A percentile compares a stretch with the other conserved stretches of the same genome.
These are phyloP conservation scores for Poeciliopsis turrubarensis DNA, from an alignment of 2,113 vertebrate genomes.

Conservation along the genomic window DNA sequence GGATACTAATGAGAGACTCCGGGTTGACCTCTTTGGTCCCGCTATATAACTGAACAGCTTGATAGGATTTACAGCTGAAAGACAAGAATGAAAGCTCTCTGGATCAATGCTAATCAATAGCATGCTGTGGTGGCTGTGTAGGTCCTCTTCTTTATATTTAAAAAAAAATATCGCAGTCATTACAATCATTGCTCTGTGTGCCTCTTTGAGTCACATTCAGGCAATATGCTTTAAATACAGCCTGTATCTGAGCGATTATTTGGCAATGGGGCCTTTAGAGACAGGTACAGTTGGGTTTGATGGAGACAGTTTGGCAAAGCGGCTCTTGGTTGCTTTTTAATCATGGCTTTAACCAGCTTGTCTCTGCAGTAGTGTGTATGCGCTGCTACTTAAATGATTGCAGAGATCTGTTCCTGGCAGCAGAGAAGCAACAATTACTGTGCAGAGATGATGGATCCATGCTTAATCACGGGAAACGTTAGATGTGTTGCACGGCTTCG, in stretches of 20 bases:
- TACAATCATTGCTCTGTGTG: slow-evolving; percentile 51
- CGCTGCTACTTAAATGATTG: slow-evolving; percentile 27
- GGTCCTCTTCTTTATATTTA: slow-evolving; percentile 27
- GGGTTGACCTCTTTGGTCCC: slow-evolving; percentile 45
- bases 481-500: slow-evolving; percentile 29
- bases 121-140: background rate
- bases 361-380: slow-evolving; percentile 25
- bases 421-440: slow-evolving; percentile 49
- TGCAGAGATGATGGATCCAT: slow-evolving; percentile 39
- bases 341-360: slow-evolving; percentile 43
- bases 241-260: slow-evolving; percentile 51
- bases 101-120: slow-evolving; percentile 64
- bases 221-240: slow-evolving; percentile 43
- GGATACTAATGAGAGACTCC: slow-evolving; percentile 42
- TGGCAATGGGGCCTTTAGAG: slow-evolving; percentile 38
- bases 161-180: slow-evolving; percentile 47
- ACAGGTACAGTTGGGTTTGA: slow-evolving; percentile 43
- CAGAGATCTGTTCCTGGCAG: slow-evolving; percentile 34
- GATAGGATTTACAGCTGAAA: slow-evolving; percentile 50
- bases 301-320: slow-evolving; percentile 53
- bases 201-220: slow-evolving; percentile 41
- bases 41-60: slow-evolving; percentile 45
- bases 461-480: slow-evolving; percentile 42
- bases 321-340: slow-evolving; percentile 34
- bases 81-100: slow-evolving; percentile 43